These are phyloP conservation scores for Polyommatus iphigenia DNA, from an alignment of 2,888 invertebrate genomes.

Conservation along the genomic window DNA sequence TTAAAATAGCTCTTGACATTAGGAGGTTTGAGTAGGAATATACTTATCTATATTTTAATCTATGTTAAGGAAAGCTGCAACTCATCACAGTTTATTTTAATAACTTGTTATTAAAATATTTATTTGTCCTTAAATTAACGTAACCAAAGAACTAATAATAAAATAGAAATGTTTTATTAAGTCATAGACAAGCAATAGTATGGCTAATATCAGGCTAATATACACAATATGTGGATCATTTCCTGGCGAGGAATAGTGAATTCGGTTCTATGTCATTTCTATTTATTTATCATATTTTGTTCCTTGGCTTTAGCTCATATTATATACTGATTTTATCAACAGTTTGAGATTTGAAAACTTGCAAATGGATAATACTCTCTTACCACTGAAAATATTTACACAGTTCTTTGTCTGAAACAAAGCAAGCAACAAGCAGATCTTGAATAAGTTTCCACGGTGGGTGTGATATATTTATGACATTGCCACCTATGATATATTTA, in stretches of 20 bases:
- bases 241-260: neutral
- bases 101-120: neutral
- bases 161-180: neutral
- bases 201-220: neutral
- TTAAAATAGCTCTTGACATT: neutral
- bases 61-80: constrained; percentile 19
- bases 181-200: neutral
- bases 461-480: no score
- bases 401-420: no score
- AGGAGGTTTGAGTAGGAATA: constrained; percentile 20
- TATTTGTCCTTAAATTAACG: neutral
- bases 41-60: constrained; percentile 28
- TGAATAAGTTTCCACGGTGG: no score
- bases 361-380: neutral
- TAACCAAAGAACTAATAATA: neutral
- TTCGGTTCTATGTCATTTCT: neutral
- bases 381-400: no score
- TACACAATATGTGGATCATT: neutral
- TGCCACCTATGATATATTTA: no score
- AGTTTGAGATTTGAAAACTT: neutral
- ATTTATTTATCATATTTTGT: neutral
- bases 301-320: neutral
- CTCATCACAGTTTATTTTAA: constrained; percentile 23
- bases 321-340: neutral
- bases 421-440: no score